These are phyloP conservation scores for Pogoniulus pusillus DNA, from an alignment of 2,797 vertebrate species.

Conservation along the genomic window DNA sequence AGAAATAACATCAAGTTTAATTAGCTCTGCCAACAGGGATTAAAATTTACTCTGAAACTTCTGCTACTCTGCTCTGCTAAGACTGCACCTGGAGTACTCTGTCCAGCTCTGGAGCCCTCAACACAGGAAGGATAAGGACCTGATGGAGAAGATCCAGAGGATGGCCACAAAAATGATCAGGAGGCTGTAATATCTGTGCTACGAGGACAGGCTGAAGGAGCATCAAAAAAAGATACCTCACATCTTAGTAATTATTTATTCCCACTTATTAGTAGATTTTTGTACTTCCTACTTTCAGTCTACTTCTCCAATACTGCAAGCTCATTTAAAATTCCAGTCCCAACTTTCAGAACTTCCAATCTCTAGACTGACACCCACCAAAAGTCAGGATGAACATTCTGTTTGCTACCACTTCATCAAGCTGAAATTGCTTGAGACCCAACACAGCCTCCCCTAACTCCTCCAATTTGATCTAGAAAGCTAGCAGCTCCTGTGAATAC, in stretches of 20 bases:
- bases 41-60: background rate
- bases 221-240: background rate
- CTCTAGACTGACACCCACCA: background rate
- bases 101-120: too few species aligned
- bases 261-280: background rate
- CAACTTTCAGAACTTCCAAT: background rate
- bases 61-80: too few species aligned
- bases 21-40: background rate
- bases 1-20: background rate
- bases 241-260: background rate
- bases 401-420: background rate
- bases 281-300: background rate
- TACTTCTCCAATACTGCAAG: background rate
- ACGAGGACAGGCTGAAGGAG: too few species aligned
- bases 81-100: too few species aligned
- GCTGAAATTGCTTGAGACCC: background rate
- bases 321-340: background rate
- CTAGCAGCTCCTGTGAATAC: background rate
- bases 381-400: background rate
- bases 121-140: too few species aligned
- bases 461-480: background rate
- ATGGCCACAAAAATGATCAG: too few species aligned
- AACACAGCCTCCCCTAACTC: background rate
- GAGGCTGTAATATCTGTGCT: too few species aligned
- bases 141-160: too few species aligned